Evolutionary conservation across 2,113 vertebrate genomes (phyloP).

Genomic region (Cyphomyrus plagiostoma): DNA sequence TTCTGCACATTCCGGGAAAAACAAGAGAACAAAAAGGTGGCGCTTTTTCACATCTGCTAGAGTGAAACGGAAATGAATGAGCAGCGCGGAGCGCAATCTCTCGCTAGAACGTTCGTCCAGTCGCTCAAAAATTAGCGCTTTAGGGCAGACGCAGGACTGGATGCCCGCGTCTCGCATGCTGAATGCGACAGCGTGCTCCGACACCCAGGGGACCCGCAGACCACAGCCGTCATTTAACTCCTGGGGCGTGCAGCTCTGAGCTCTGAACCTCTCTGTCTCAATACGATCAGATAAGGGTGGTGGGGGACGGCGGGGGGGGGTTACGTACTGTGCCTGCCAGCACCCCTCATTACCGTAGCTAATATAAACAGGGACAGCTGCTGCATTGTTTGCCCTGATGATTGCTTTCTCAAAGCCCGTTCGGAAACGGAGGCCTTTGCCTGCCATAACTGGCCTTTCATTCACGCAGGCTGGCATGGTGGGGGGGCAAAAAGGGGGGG

Average conservation of each 20-base stretch:
- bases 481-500: neutral
- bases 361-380: constrained; percentile 3
- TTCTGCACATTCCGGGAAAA: neutral
- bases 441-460: neutral
- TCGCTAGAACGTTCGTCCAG: neutral
- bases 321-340: neutral
- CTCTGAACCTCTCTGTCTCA: neutral
- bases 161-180: neutral
- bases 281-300: neutral
- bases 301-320: too few species aligned
- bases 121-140: neutral
- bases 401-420: neutral
- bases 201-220: neutral
- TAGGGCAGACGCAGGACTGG: neutral
- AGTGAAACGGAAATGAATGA: neutral
- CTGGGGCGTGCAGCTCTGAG: neutral
- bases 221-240: neutral
- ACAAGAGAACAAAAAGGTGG: neutral
- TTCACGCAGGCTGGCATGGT: neutral
- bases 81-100: neutral
- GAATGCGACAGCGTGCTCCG: neutral
- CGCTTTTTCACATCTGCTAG: neutral
- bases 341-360: constrained; percentile 1
- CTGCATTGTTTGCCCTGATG: neutral
- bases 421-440: neutral